These are phyloP conservation scores for Neoascia interrupta DNA, from an alignment of 2,888 invertebrate genomes.

Conservation along the genomic window DNA sequence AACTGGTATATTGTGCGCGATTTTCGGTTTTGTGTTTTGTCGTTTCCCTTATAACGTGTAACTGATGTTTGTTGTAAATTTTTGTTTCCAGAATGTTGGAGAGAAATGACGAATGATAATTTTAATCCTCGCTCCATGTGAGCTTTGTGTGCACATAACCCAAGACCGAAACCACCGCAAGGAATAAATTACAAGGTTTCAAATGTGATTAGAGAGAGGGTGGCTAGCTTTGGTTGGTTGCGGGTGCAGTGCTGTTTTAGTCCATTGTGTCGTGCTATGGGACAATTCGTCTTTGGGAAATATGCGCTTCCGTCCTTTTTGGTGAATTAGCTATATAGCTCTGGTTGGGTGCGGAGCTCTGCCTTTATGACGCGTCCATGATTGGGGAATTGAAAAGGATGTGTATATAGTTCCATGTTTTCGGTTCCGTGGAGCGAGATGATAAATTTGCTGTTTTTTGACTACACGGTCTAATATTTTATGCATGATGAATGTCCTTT, in stretches of 20 bases:
- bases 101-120: conserved; percentile 59
- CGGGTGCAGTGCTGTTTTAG: conserved; percentile 48
- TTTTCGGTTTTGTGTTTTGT: conserved; percentile 30
- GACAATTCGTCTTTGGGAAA: conserved; percentile 62
- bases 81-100: conserved; percentile 56
- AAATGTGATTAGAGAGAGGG: not conserved
- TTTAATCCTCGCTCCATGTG: conserved; percentile 59
- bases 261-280: conserved; percentile 55
- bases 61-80: conserved; percentile 12
- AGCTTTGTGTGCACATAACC: not conserved
- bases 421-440: conserved; percentile 38
- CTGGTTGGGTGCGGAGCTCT: not conserved
- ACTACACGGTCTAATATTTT: conserved; percentile 4
- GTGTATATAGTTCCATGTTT: conserved; percentile 12
- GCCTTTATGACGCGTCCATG: conserved; percentile 1
- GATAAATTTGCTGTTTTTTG: conserved; percentile 36
- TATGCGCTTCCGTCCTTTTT: conserved; percentile 58
- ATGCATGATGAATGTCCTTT: conserved; percentile 19
- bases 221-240: conserved; percentile 33
- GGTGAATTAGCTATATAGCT: conserved; percentile 11
- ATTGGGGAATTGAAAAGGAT: conserved; percentile 59
- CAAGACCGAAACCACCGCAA: too few relatives aligned
- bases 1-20: too few relatives aligned
- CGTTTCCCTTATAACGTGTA: conserved; percentile 12
- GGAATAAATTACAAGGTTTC: conserved; percentile 58